phyloP scores from a whole-genome alignment of 1,140 invertebrate species.

The Anastatus disparis region DNA sequence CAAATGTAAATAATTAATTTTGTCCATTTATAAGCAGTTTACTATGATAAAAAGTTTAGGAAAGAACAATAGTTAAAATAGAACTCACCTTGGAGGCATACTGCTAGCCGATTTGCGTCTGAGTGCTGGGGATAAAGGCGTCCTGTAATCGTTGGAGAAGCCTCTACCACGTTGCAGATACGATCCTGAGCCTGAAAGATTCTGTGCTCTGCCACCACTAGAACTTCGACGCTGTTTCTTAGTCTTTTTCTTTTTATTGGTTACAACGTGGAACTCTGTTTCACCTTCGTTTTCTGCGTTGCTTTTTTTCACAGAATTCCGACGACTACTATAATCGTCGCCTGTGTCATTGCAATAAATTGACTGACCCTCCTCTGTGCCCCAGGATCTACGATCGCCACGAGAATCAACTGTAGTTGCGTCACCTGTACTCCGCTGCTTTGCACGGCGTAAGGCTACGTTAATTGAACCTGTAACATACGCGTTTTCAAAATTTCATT shows the following conservation, averaged over 20 bases:
- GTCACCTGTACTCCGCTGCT: conserved; percentile 61
- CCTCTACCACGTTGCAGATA: conserved; percentile 60
- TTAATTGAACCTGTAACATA: conserved; percentile 59
- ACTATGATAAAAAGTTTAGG: too few species aligned
- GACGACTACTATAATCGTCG: conserved; percentile 59
- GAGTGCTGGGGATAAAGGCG: conserved; percentile 58
- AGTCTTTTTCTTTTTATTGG: conserved; percentile 77
- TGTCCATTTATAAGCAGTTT: too few species aligned
- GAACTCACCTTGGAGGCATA: conserved; percentile 62
- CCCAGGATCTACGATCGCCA: conserved; percentile 72
- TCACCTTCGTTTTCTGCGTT: conserved; percentile 61
- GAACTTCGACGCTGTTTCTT: conserved; percentile 72
- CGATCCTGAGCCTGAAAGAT: conserved; percentile 57
- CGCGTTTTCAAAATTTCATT: not conserved
- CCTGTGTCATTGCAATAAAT: conserved; percentile 65
- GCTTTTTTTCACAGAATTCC: conserved; percentile 59
- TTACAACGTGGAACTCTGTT: conserved; percentile 77
- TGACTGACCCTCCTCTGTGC: conserved; percentile 70
- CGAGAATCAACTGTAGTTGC: conserved; percentile 59
- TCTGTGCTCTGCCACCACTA: conserved; percentile 61
- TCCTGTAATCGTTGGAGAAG: conserved; percentile 60
- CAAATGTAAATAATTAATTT: too few species aligned
- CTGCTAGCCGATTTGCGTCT: conserved; percentile 64
- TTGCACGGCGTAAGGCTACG: conserved; percentile 60
- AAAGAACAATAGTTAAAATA: too few species aligned